Evolutionary conservation across 2,113 vertebrate genomes (phyloP).

Genomic region (Hepsetus odoe): DNA sequence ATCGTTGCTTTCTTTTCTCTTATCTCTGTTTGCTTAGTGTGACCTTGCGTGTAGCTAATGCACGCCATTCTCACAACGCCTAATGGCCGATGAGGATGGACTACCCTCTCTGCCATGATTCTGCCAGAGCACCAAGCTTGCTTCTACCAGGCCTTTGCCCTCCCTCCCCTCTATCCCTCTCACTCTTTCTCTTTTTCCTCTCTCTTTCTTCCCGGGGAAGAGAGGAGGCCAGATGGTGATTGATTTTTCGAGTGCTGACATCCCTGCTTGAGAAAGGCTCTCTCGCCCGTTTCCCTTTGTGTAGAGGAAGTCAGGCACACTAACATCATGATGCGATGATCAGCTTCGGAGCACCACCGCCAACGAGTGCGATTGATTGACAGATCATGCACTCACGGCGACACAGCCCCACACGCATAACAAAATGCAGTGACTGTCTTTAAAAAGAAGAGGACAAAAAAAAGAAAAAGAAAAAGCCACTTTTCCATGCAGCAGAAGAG

Average conservation of each 20-base stretch:
- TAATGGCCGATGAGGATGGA: slow-evolving; percentile 60
- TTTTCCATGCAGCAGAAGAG: slow-evolving; percentile 11
- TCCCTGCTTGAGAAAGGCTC: slow-evolving; percentile 92
- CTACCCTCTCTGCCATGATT: slow-evolving; percentile 40
- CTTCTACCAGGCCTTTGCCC: slow-evolving; percentile 51
- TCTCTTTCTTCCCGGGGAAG: slow-evolving; percentile 80
- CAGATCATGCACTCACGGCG: slow-evolving; percentile 74
- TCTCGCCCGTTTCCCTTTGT: slow-evolving; percentile 90
- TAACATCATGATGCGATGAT: slow-evolving; percentile 95
- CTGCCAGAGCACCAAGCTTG: slow-evolving; percentile 56
- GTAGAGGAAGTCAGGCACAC: slow-evolving; percentile 96
- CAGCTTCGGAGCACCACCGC: slow-evolving; percentile 80
- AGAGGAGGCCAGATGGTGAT: slow-evolving; percentile 99
- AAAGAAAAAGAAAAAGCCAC: background rate
- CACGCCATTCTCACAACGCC: slow-evolving; percentile 68
- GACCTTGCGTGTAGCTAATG: slow-evolving; percentile 78
- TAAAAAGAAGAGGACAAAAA: slow-evolving; percentile 20
- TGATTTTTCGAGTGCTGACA: slow-evolving; percentile 99
- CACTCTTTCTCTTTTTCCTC: slow-evolving; percentile 19
- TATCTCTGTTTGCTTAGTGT: slow-evolving; percentile 88
- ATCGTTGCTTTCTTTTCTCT: slow-evolving; percentile 78
- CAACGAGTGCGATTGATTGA: slow-evolving; percentile 94
- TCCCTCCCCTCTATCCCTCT: slow-evolving; percentile 20
- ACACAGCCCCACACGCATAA: slow-evolving; percentile 64
- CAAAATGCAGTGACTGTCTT: slow-evolving; percentile 38